Base-by-base conservation (phyloP, 2,888 invertebrate species). In the Dugesia japonica region DNA sequence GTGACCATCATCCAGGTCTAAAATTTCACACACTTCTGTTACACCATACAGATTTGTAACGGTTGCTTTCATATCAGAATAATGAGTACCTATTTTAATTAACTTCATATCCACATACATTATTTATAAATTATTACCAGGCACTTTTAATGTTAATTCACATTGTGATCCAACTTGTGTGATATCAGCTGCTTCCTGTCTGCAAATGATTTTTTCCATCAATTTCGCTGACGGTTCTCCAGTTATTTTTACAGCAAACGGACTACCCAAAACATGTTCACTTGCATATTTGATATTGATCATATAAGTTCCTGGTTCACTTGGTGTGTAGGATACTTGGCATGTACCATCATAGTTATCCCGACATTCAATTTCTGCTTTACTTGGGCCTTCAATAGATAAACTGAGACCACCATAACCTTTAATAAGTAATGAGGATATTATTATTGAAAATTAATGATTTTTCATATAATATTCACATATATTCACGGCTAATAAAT, bases 321-420 rank as follows among this genome's bases (percentile, higher is more conserved):
- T 92, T 0, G 97, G 97, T 85, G 91, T 91, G 87, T 97, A 98
- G 77, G 92, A 92, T 82, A 98, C 93, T 81, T 91, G 90, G 17
- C 97, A 87, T 0, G 94, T 92, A 20, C 95, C 95, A 81, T 97
- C 94, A 79, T 92, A 92, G 85, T 94, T 92, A 86, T 97, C 95
- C 79, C 85, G 82, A 85, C 94, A 94, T 83, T 94, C 92, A 81
- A 98, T 94, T 85, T 97, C 97, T 0, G 95, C 95, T 84, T 97
- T 97, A 86, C 93, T 93, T 27, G 97, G 97, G 0, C 97, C 97
- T 87, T 97, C 97, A 83, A 98, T 92, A 7, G 95, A 94, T 15
- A 98, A 88, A 1, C 94, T 94, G 4, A 98, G 88, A 81, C 95
- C 95, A 81, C 97, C 97, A 82, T 92, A 97, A 17, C 89, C 88